A percentile compares a stretch with the other conserved stretches of the same genome.
These are phyloP conservation scores for Novumbra hubbsi DNA, from an alignment of 2,797 vertebrate genomes.

Conservation along the genomic window DNA sequence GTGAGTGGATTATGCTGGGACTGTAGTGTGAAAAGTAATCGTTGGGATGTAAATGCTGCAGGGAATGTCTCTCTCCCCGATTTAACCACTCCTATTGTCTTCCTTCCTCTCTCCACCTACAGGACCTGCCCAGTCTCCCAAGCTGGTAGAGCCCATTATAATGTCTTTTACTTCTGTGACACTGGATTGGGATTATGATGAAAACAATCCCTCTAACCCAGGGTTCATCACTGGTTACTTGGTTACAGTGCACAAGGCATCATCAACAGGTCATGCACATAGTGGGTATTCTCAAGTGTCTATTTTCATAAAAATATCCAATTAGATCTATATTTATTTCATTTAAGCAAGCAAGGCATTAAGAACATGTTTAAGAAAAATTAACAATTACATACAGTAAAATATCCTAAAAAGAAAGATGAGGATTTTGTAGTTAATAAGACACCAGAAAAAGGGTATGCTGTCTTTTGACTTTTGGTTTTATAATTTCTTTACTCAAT, in stretches of 20 bases:
- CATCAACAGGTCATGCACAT: background rate
- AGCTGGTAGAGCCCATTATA: constrained; percentile 20
- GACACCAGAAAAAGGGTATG: too few relatives aligned
- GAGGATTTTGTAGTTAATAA: too few relatives aligned
- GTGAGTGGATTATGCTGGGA: constrained; percentile 72
- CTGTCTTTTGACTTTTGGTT: too few relatives aligned
- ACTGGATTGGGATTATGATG: constrained; percentile 71
- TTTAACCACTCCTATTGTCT: background rate
- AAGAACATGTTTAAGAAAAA: background rate
- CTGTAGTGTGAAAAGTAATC: background rate
- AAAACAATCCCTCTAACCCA: constrained; percentile 51
- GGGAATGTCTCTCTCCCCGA: background rate
- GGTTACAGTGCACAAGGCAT: constrained; percentile 38
- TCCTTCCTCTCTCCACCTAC: constrained; percentile 10
- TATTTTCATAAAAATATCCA: background rate
- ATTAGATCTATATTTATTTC: background rate
- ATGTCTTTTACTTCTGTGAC: constrained; percentile 62
- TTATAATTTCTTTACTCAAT: too few relatives aligned
- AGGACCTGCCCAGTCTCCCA: constrained; percentile 52
- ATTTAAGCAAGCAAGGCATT: background rate
- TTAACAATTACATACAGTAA: too few relatives aligned
- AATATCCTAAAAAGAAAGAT: too few relatives aligned
- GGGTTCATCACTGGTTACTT: constrained; percentile 81
- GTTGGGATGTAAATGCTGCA: constrained; percentile 2
- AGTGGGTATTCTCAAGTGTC: constrained; percentile 18